Conservation (phyloP, 1,140 invertebrate species). For the Wiebesia pumilae region DNA sequence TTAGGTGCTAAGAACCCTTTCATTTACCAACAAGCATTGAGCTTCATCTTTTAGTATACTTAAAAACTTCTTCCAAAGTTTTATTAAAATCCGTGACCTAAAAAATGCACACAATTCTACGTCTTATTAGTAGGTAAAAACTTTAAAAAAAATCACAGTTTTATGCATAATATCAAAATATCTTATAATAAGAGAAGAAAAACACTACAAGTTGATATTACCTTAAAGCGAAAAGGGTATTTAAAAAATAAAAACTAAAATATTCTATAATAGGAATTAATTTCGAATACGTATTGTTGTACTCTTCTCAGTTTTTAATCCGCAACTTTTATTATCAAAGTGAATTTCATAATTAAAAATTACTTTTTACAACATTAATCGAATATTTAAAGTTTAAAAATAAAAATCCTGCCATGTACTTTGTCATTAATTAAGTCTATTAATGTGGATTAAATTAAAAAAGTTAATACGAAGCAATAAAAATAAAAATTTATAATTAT, state of each 20-base stretch:
- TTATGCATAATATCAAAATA: background rate
- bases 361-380: no score
- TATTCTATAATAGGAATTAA: no score
- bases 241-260: background rate
- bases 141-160: slow-evolving; percentile 1
- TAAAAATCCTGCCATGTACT: background rate
- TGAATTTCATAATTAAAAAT: background rate
- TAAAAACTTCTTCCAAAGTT: slow-evolving; percentile 7
- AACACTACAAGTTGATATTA: background rate
- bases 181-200: background rate
- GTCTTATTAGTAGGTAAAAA: slow-evolving; percentile 2
- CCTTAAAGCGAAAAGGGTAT: background rate
- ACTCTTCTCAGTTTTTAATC: background rate
- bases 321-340: background rate
- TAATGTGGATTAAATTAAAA: background rate
- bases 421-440: background rate
- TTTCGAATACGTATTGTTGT: no score
- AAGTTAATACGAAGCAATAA: no score
- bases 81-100: slow-evolving; percentile 10
- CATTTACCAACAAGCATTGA: background rate
- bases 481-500: no score
- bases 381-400: background rate
- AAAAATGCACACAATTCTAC: background rate
- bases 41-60: slow-evolving; percentile 14
- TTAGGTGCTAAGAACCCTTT: slow-evolving; percentile 9